phyloP scores from a whole-genome alignment of 2,113 vertebrate species.

The Acanthochromis polyacanthus region DNA sequence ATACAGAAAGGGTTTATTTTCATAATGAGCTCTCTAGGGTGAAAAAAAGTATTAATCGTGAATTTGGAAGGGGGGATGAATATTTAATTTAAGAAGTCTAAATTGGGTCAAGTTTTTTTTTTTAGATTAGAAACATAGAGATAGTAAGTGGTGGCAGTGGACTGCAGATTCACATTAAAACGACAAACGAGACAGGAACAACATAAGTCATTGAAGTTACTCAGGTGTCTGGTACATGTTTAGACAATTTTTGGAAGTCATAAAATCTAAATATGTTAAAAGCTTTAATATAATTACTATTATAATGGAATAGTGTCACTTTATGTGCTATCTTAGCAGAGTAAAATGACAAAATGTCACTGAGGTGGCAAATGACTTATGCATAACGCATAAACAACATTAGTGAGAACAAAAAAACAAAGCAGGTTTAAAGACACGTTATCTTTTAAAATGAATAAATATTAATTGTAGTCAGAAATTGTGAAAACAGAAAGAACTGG shows the following conservation, averaged over 20 bases:
- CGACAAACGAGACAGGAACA: neutral
- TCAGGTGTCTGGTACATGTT: neutral
- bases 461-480: too few relatives aligned
- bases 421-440: too few relatives aligned
- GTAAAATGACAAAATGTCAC: too few relatives aligned
- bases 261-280: too few relatives aligned
- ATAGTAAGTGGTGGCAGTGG: constrained; percentile 47
- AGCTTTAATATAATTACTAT: too few relatives aligned
- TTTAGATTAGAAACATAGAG: constrained; percentile 31
- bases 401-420: too few relatives aligned
- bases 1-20: constrained; percentile 44
- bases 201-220: neutral
- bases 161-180: constrained; percentile 1
- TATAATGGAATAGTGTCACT: too few relatives aligned
- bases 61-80: constrained; percentile 55
- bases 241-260: neutral
- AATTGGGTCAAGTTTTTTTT: constrained; percentile 65
- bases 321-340: too few relatives aligned
- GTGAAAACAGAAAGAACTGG: too few relatives aligned
- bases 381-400: too few relatives aligned
- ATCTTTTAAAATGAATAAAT: too few relatives aligned
- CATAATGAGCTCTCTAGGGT: constrained; percentile 59
- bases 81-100: constrained; percentile 61
- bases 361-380: too few relatives aligned
- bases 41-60: constrained; percentile 55